These are phyloP conservation scores for Macrotrachela quadricornifera DNA, from an alignment of 1,140 invertebrate species.

Conservation along the genomic window DNA sequence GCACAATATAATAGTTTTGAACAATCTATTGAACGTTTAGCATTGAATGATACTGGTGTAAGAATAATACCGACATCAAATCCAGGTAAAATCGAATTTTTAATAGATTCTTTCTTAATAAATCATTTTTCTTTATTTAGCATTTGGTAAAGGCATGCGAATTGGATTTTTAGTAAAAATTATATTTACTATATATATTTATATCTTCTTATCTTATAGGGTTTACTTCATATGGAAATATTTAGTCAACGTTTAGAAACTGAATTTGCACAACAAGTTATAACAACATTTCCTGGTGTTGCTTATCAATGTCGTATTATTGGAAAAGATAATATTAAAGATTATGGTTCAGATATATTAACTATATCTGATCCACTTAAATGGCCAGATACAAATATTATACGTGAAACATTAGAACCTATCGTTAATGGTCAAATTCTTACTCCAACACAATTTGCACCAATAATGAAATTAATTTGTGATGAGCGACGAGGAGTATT, in stretches of 20 bases:
- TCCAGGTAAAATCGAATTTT: too few species aligned
- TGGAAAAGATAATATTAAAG: conserved; percentile 31
- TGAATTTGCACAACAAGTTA: conserved; percentile 65
- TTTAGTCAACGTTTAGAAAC: conserved; percentile 77
- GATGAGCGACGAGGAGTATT: conserved; percentile 54
- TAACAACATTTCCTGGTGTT: conserved; percentile 77
- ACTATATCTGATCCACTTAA: conserved; percentile 34
- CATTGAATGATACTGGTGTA: conserved; percentile 81
- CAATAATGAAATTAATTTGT: conserved; percentile 13
- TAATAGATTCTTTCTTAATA: background rate
- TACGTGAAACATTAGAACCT: conserved; percentile 60
- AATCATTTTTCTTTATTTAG: conserved; percentile 41
- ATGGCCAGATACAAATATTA: conserved; percentile 45
- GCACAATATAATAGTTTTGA: conserved; percentile 44
- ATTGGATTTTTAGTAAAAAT: conserved; percentile 23
- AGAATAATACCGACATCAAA: conserved; percentile 54
- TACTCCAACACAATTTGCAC: conserved; percentile 39
- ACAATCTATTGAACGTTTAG: conserved; percentile 64
- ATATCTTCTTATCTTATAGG: conserved; percentile 51
- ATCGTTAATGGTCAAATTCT: conserved; percentile 70
- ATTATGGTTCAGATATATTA: conserved; percentile 44
- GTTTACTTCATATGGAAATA: conserved; percentile 81
- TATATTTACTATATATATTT: background rate
- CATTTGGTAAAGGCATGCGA: conserved; percentile 75
- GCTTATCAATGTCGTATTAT: conserved; percentile 49